Conservation (phyloP, 2,113 vertebrate species). For the Apaloderma vittatum region DNA sequence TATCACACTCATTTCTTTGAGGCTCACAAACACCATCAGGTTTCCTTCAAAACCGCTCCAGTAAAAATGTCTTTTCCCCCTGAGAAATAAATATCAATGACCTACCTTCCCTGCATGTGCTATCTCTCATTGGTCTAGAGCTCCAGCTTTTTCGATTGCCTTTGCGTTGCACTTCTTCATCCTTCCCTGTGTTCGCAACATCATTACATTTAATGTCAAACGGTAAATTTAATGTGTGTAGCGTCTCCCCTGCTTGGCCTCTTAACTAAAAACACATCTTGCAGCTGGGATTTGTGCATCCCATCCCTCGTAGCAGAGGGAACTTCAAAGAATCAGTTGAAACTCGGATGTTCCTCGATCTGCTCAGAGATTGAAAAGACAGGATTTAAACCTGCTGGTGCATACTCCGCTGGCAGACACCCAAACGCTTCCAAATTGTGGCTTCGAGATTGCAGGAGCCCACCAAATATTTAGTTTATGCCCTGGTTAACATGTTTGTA, state of each 20-base stretch:
- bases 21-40: not conserved
- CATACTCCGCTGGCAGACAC: not conserved
- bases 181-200: not conserved
- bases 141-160: not conserved
- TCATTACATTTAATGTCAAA: not conserved
- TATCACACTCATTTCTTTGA: not conserved
- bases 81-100: not conserved
- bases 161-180: not conserved
- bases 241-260: not conserved
- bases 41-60: not conserved
- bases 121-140: not conserved
- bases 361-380: not conserved
- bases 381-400: not conserved
- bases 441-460: not conserved
- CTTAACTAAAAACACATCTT: not conserved
- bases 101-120: not conserved
- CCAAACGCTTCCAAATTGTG: rapidly evolving
- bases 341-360: not conserved
- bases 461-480: not conserved
- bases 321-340: not conserved
- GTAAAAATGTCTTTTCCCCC: not conserved
- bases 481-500: not conserved
- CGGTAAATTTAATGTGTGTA: not conserved
- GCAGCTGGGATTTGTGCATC: not conserved
- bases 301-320: rapidly evolving